Evolutionary conservation across 2,888 invertebrate genomes (phyloP), one percentile per base, ranked within the genome.

Genomic region (Aporophyla nigra): DNA sequence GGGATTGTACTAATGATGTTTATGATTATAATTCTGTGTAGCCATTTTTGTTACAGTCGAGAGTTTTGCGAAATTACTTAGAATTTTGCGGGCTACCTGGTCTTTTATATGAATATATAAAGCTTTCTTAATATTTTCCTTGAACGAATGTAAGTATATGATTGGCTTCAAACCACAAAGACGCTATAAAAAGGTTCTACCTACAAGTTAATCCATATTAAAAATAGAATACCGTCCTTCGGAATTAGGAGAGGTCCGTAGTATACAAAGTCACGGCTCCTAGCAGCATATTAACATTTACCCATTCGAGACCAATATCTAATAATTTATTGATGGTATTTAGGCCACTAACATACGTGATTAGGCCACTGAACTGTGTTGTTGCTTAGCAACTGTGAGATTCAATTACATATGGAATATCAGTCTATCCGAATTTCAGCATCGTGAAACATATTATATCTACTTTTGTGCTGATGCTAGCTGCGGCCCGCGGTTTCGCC

Each of bases 311-410:
- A 53, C 62, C 71, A 80, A 82, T 79, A 76, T 40, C 66, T 75
- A 76, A 89, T 84, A 61, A 84, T 79, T 83, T 80, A 83, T 88
- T 81, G 78, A 86, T 82, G 77, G 71, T 83, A 87, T 87, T 88
- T 76, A 81, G 78, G 70, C 74, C 84, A 75, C 68, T 78, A 74
- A 78, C 83, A 79, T 76, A 84, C 81, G 71, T 82, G 79, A 86
- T 83, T 83, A 83, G 80, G 43, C 69, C 68, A 51, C 74, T 74
- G 66, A 84, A 83, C 76, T 81, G 83, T 79, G 66, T n/a, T 16
- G 89, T 87, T 86, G 80, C 88, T 71, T 58, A 61, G 82, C 84
- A 82, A 84, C 84, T 27, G 21, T 4, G 53, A 54, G 68, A 73
- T 82, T 84, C 75, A 83, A 89, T 88, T 87, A 84, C 71, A 71